phyloP scores from a whole-genome alignment of 2,113 vertebrate genomes.

The Mohoua ochrocephala region DNA sequence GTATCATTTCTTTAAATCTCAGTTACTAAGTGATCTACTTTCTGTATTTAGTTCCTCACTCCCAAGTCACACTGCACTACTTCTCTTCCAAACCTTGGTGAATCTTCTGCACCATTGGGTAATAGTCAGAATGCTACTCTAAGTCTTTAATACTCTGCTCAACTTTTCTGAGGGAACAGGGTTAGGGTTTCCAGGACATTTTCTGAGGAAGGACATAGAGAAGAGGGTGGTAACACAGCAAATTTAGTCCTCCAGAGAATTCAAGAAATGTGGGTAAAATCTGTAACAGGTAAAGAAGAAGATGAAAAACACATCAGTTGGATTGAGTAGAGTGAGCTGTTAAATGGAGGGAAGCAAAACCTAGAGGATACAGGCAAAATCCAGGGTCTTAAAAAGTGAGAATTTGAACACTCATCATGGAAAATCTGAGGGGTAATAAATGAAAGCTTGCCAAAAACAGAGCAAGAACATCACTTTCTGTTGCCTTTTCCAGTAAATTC shows the following conservation, averaged over 20 bases:
- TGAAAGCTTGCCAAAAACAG: not conserved
- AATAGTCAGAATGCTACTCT: not conserved
- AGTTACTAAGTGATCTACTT: not conserved
- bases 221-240: not conserved
- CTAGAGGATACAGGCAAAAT: not conserved
- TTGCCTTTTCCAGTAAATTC: not conserved
- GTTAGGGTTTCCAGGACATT: not conserved
- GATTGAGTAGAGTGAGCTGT: not conserved
- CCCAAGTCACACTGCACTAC: not conserved
- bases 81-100: not conserved
- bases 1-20: not conserved
- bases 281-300: not conserved
- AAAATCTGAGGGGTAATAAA: not conserved
- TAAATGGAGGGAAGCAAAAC: not conserved
- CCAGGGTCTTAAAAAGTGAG: not conserved
- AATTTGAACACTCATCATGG: not conserved
- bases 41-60: not conserved
- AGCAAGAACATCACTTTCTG: not conserved
- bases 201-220: not conserved
- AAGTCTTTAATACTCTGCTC: not conserved
- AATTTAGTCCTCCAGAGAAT: not conserved
- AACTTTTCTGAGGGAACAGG: not conserved
- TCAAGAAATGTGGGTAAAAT: not conserved
- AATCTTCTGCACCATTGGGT: not conserved
- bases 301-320: not conserved